phyloP scores from a whole-genome alignment of 2,888 invertebrate species.

The Xestoiulus laeticollis region DNA sequence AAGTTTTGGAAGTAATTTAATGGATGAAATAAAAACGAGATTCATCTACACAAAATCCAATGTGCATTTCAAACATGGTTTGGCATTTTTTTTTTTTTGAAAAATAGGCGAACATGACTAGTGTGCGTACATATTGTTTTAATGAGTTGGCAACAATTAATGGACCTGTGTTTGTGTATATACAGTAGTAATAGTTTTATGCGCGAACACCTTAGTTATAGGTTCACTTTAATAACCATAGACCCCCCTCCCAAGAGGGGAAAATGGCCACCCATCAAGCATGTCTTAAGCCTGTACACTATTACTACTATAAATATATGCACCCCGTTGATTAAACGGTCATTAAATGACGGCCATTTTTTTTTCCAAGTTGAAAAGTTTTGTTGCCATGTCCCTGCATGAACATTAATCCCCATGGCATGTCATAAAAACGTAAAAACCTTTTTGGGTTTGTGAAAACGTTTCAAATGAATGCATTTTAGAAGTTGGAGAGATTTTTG shows the following conservation, averaged over 20 bases:
- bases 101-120: background rate
- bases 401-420: constrained; percentile 15
- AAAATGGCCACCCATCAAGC: constrained; percentile 33
- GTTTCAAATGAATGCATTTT: background rate
- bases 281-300: background rate
- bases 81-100: background rate
- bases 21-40: constrained; percentile 15
- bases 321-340: constrained; percentile 37
- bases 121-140: background rate
- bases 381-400: background rate
- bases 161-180: background rate
- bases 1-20: constrained; percentile 39
- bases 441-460: background rate
- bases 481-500: background rate
- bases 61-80: background rate
- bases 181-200: constrained; percentile 20
- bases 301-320: background rate
- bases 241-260: background rate
- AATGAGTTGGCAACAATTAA: constrained; percentile 28
- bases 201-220: background rate
- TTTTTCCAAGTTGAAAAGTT: background rate
- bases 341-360: background rate
- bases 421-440: background rate
- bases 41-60: background rate
- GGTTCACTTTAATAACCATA: background rate